Evolutionary conservation across 2,797 vertebrate species (phyloP).

Genomic region (Sebastes minor): DNA sequence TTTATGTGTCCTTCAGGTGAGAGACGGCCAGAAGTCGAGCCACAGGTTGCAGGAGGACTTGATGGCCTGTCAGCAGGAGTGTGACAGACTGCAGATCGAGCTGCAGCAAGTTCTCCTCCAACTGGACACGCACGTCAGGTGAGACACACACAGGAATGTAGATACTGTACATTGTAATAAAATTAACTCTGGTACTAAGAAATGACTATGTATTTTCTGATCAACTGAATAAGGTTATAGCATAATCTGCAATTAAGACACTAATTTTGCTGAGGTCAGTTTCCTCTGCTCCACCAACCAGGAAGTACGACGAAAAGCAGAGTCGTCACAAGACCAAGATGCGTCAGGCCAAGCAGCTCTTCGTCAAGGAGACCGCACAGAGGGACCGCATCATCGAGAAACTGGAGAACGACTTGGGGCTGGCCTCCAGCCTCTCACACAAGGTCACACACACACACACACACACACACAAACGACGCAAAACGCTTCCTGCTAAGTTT

Average conservation of each 20-base stretch:
- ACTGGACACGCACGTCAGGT: constrained; percentile 88
- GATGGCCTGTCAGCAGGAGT: constrained; percentile 83
- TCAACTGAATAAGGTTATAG: not conserved
- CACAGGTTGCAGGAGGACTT: constrained; percentile 85
- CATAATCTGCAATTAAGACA: not conserved
- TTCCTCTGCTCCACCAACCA: constrained; percentile 52
- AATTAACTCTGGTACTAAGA: not conserved
- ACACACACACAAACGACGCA: not conserved
- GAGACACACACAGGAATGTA: constrained; percentile 10
- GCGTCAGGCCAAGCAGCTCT: constrained; percentile 86
- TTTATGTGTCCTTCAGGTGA: constrained; percentile 50
- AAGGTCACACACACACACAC: constrained; percentile 78
- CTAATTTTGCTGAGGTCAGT: not conserved
- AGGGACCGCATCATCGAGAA: constrained; percentile 87
- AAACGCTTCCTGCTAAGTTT: not conserved
- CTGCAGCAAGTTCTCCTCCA: constrained; percentile 86
- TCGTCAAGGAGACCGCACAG: constrained; percentile 84
- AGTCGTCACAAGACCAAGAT: constrained; percentile 89
- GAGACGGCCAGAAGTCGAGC: constrained; percentile 70
- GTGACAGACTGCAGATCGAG: constrained; percentile 86
- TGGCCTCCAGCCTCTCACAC: constrained; percentile 83
- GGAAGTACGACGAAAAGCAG: constrained; percentile 90
- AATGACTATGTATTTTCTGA: not conserved
- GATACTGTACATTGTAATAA: not conserved
- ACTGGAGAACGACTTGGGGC: constrained; percentile 86